These are phyloP conservation scores for Oxycera nigricornis DNA, from an alignment of 2,888 invertebrate genomes.

Conservation along the genomic window DNA sequence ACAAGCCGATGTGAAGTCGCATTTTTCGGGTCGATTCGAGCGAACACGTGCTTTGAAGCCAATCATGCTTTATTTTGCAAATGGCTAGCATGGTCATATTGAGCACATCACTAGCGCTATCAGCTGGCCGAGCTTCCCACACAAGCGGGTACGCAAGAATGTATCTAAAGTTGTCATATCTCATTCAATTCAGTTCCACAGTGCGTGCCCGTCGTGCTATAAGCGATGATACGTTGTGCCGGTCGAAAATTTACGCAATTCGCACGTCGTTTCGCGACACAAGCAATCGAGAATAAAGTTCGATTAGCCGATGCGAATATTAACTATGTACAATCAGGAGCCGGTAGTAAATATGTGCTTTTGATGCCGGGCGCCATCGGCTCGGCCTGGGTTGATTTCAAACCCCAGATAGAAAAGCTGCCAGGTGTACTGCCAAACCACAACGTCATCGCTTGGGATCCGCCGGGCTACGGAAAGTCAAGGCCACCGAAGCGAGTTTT, in stretches of 20 bases:
- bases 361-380: slow-evolving; percentile 84
- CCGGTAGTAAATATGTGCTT: slow-evolving; percentile 64
- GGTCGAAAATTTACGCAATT: background rate
- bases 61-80: no score
- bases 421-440: slow-evolving; percentile 59
- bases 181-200: no score
- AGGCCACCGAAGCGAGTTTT: slow-evolving; percentile 80
- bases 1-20: no score
- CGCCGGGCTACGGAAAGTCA: slow-evolving; percentile 86
- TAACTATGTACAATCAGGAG: slow-evolving; percentile 69
- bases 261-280: background rate
- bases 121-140: no score
- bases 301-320: slow-evolving; percentile 68
- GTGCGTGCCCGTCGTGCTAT: background rate
- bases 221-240: background rate
- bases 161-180: no score
- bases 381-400: slow-evolving; percentile 83
- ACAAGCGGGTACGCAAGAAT: no score
- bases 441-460: slow-evolving; percentile 74
- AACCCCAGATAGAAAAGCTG: slow-evolving; percentile 73
- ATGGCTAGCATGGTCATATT: no score
- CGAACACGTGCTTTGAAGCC: no score
- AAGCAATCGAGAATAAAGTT: slow-evolving; percentile 65
- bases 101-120: no score
- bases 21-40: no score